Base-by-base conservation (phyloP, 1,140 invertebrate genomes). In the Drosophila melanica region DNA sequence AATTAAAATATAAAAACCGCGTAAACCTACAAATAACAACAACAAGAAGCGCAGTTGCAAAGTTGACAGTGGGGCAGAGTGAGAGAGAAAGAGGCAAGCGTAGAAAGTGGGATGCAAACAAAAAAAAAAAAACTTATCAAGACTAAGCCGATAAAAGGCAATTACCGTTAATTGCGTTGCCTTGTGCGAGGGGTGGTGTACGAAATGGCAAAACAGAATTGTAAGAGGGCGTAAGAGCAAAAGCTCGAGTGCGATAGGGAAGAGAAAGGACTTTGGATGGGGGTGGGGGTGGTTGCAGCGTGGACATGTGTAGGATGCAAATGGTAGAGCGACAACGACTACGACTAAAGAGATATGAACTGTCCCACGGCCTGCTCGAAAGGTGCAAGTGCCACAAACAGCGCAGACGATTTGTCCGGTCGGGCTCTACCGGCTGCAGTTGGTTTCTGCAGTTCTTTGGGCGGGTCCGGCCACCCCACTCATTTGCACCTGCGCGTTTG, bases 1-100 rank as follows among this genome's bases (percentile, higher is more conserved):
- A 87, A 87, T 87, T 89, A 87, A 87, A 87, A 89, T 87, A 87
- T 79, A 89, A 87, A 87, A 89, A 86, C 82, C 84, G 82, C 84
- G 76, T 79, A 89, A 87, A 77, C 79, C 79, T 64, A 77, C 81
- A 84, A 79, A 89, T 67, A 87, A 81, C 67, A 86, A 72, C 58
- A 74, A 64, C 54, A 69, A 44, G 27, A 71, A 69, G n/a, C 18
- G 35, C 66, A 58, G 39, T 55, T 58, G 54, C 53, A 23, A 67
- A 69, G 63, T 69, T 59, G 65, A 48, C 51, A 39, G 47, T 23
- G 44, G 12, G 18, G 12, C 23, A 45, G 37, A 35, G 11, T 9
- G 7, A 45, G 37, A 35, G 11, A 11, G 7, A 11, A 39, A 2
- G 27, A 1, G 44, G 47, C 3, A 18, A 20, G 12, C 41, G 39